phyloP scores from a whole-genome alignment of 2,113 vertebrate species.

The Coturnix japonica region DNA sequence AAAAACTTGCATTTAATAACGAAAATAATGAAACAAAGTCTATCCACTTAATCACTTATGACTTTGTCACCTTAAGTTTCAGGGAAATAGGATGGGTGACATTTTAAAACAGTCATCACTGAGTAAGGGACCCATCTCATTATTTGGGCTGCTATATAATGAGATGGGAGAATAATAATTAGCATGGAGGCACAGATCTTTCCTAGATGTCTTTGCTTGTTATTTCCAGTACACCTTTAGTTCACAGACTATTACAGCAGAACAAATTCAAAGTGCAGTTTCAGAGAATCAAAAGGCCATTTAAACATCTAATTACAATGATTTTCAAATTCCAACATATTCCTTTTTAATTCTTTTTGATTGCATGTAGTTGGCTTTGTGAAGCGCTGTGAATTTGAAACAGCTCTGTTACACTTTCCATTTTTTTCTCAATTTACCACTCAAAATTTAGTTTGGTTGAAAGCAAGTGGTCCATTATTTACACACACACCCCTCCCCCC shows the following conservation, averaged over 20 bases:
- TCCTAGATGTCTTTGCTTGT: not conserved
- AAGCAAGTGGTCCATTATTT: not conserved
- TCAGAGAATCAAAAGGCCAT: not conserved
- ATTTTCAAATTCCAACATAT: not conserved
- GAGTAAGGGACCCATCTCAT: not conserved
- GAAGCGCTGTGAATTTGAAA: not conserved
- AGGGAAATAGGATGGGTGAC: not conserved
- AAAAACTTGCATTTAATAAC: not conserved
- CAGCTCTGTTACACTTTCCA: not conserved
- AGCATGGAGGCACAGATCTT: not conserved
- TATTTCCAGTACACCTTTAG: not conserved
- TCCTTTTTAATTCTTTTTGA: not conserved
- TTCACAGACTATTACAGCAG: not conserved
- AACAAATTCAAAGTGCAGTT: not conserved
- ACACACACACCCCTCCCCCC: too few relatives aligned
- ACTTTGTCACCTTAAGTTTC: not conserved
- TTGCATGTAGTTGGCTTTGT: not conserved
- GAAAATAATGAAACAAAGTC: constrained; percentile 1
- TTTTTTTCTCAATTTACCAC: not conserved
- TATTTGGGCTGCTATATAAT: not conserved
- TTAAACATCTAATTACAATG: not conserved
- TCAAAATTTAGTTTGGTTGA: not conserved
- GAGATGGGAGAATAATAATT: not conserved
- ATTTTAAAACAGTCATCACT: constrained; percentile 5
- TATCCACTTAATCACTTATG: not conserved